Evolutionary conservation across 2,797 vertebrate species (phyloP), one percentile per base, ranked within the genome.

Genomic region (Rhodeus uyekii): DNA sequence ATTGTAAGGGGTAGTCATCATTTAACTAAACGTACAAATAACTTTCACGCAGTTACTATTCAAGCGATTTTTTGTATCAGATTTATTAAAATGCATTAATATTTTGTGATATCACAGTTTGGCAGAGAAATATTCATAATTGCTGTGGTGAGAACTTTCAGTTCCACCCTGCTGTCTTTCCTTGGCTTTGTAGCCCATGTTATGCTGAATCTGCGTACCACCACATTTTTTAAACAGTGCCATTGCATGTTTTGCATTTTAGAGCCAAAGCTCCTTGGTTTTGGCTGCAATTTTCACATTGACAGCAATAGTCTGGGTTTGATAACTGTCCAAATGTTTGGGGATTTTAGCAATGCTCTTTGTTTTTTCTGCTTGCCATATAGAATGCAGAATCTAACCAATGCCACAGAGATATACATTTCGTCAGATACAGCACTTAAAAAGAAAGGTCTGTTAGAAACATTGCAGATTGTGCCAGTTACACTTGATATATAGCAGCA

Each of bases 241-340:
- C 89, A 84, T 91, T 88, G 84, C 88, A 89, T 85, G 82, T 87
- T 89, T 93, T 91, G 90, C 83, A 88, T 86, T 83, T 80, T 22
- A 55, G 83, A 92, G 92, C 92, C 93, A 93, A 93, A 89, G 93
- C 91, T 93, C 90, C 91, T 83, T 74, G 86, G 78, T 69, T 48
- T 81, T 91, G 90, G 89, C 92, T 91, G 88, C 76, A 34, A 61
- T 88, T 89, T 85, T 88, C 87, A 86, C 88, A 88, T 87, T 86
- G 55, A 2, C 38, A 87, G 86, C 87, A 90, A 86, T 86, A 86
- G 89, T 92, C 91, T 89, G 87, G 83, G 84, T 88, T 90, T 86
- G 86, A 85, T 71, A 67, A 55, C 60, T 46, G 39, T 65, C 55
- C 74, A 77, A 81, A 77, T 76, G 69, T 80, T 78, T 63, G 50